Evolutionary conservation across 2,888 invertebrate genomes (phyloP).

Genomic region (Leptinotarsa tumamoca): DNA sequence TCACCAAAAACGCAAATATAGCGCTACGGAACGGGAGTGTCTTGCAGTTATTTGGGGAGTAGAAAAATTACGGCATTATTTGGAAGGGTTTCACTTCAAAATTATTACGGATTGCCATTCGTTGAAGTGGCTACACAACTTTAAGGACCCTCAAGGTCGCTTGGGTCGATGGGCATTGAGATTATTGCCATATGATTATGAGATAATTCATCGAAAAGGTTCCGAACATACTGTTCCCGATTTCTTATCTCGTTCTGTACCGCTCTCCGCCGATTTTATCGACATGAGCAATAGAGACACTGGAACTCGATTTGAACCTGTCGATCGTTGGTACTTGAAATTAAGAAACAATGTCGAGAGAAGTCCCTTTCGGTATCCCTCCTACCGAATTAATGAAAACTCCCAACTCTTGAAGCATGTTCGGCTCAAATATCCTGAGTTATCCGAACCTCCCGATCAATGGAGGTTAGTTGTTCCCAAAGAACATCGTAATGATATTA

Average conservation of each 20-base stretch:
- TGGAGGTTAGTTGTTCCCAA: background rate
- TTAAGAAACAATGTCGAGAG: background rate
- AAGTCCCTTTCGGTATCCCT: background rate
- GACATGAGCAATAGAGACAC: background rate
- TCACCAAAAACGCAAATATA: background rate
- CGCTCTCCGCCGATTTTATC: background rate
- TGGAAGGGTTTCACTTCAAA: background rate
- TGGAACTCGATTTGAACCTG: too few species aligned
- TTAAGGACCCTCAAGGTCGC: background rate
- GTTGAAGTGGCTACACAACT: background rate
- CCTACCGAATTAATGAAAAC: background rate
- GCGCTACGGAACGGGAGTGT: background rate
- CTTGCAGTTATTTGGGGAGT: background rate
- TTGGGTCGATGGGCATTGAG: too few species aligned
- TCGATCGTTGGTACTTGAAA: background rate
- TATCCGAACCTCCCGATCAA: background rate
- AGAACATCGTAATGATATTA: background rate
- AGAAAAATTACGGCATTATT: background rate
- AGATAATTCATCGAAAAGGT: background rate
- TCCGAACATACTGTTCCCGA: background rate
- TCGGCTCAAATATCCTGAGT: background rate
- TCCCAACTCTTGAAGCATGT: background rate
- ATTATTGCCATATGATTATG: background rate
- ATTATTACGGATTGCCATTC: background rate
- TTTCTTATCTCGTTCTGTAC: background rate